Base-by-base conservation (phyloP, 2,888 invertebrate species). In the Boloria selene region DNA sequence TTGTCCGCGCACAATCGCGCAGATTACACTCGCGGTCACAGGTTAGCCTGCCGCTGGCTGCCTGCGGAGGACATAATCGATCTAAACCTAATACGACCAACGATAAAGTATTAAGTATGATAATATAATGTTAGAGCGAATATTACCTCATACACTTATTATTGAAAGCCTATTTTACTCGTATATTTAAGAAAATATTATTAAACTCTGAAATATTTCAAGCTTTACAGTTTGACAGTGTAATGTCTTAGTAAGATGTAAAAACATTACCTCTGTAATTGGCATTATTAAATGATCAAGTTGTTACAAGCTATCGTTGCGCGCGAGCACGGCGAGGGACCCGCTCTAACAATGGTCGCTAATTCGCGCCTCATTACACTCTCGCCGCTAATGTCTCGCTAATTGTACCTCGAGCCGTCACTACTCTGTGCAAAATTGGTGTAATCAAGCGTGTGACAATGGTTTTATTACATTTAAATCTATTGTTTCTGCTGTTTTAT, bases 301-400 rank as follows among this genome's bases (percentile, higher is more conserved):
- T 38, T 38, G 10, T 38, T 38, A 38, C 31, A 38, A 10, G 2
- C 31, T 38, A 38, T 38, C 31, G 10, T 10, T 6, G 31, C 3
- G 31, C 31, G 31, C 31, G 31, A 38, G 31, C 10, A 38, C 7
- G 31, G 31, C 31, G 6, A 50, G 17, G 38, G 47, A 47, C 60
- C 60, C 26, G 38, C 52, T 54, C 54, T 54, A 58, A 79, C 80
- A 84, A 83, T 83, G 75, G 70, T 14, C 79, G 81, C 81, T 85
- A 85, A 85, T 85, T 84, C 80, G 71, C 73, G 75, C 74, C 77
- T 79, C 80, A 85, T 86, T 85, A 83, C 72, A 73, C 76, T 75
- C 85, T 84, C 72, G 69, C 73, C 81, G 85, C 82, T 84, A 83
- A 84, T 84, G 85, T 83, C 83, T 81, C 80, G 66, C 73, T 67